These are phyloP conservation scores for Drosophila teissieri DNA, from an alignment of 1,140 invertebrate species.

Conservation along the genomic window DNA sequence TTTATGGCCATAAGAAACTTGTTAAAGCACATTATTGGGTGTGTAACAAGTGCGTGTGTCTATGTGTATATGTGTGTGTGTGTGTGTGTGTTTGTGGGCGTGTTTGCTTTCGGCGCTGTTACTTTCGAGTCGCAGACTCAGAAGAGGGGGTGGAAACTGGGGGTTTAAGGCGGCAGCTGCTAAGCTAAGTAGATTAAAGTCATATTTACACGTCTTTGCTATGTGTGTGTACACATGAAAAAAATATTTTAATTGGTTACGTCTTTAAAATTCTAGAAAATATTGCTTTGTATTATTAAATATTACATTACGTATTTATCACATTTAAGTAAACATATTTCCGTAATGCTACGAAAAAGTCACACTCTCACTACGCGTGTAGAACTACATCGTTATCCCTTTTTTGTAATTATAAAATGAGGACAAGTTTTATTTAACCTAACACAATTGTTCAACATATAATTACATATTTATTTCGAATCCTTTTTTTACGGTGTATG, in stretches of 20 bases:
- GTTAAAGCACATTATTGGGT: conserved; percentile 82
- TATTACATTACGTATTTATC: too few species aligned
- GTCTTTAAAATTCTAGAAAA: too few species aligned
- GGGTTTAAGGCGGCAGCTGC: conserved; percentile 33
- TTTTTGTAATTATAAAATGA: too few species aligned
- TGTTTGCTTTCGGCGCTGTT: conserved; percentile 62
- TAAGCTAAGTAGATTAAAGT: conserved; percentile 81
- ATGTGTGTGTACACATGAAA: conserved; percentile 12
- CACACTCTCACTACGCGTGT: too few species aligned
- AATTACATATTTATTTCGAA: background rate
- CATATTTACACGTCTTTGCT: conserved; percentile 72
- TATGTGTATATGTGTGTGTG: background rate
- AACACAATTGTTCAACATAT: too few species aligned
- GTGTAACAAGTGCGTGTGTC: conserved; percentile 71
- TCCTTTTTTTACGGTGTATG: background rate
- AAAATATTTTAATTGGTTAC: background rate
- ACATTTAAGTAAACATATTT: background rate
- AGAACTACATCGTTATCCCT: too few species aligned
- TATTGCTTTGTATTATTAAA: too few species aligned
- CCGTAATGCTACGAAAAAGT: background rate
- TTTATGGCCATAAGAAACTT: conserved; percentile 82
- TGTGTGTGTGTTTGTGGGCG: conserved; percentile 17
- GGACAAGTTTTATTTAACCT: too few species aligned
- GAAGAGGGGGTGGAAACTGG: conserved; percentile 3
- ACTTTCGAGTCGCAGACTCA: conserved; percentile 48